Evolutionary conservation across 2,113 vertebrate genomes (phyloP).

Genomic region (Mystacornis crossleyi): DNA sequence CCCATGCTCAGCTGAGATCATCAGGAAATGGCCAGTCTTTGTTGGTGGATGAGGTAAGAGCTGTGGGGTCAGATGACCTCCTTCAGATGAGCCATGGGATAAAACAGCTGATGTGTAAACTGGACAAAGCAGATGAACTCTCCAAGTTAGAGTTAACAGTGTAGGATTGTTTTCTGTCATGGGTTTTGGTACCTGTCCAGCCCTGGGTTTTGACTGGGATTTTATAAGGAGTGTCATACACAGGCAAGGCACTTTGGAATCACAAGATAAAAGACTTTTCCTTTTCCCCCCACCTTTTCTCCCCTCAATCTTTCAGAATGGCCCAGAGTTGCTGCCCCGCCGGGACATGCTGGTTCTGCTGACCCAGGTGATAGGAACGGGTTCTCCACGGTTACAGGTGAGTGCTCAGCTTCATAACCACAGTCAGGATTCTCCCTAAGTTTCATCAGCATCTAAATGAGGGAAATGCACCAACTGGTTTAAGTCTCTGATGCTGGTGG

Average conservation of each 20-base stretch:
- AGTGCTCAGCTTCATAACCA: not conserved
- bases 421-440: not conserved
- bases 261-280: not conserved
- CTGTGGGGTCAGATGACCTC: not conserved
- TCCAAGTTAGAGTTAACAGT: not conserved
- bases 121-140: not conserved
- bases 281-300: not conserved
- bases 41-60: slow-evolving; percentile 86
- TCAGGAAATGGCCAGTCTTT: slow-evolving; percentile 29
- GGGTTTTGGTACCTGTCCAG: not conserved
- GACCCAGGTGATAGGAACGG: slow-evolving; percentile 85
- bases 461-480: not conserved
- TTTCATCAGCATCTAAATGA: not conserved
- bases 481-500: not conserved
- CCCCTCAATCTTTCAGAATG: slow-evolving; percentile 75
- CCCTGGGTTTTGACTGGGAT: not conserved
- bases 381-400: slow-evolving; percentile 91
- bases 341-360: slow-evolving; percentile 90
- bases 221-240: not conserved
- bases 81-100: not conserved
- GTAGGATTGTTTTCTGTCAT: not conserved
- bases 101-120: not conserved
- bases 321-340: slow-evolving; percentile 93
- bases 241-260: not conserved
- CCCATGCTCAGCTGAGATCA: slow-evolving; percentile 88